Conservation (phyloP, 2,113 vertebrate species). For the Steatornis caripensis region DNA sequence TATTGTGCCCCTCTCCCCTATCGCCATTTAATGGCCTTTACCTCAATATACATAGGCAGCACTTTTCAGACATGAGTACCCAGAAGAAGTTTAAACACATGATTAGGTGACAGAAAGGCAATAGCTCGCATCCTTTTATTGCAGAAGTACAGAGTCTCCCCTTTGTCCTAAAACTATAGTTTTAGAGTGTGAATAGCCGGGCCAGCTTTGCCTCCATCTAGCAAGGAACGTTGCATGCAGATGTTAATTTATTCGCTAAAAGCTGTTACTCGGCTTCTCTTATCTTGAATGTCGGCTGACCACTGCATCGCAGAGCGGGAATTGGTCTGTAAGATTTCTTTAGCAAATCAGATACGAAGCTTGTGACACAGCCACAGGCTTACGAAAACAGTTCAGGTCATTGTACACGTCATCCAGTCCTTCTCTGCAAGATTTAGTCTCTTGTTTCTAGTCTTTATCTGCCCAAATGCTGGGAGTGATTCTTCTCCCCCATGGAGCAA, state of each 20-base stretch:
- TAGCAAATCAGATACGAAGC: fast-evolving
- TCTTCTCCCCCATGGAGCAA: neutral
- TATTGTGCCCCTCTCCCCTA: neutral
- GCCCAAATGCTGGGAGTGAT: neutral
- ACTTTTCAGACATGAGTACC: neutral
- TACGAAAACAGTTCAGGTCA: neutral
- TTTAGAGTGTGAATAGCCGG: neutral
- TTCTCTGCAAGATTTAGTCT: neutral
- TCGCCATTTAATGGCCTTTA: neutral
- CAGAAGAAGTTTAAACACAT: neutral
- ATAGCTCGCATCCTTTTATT: neutral
- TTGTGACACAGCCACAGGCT: fast-evolving
- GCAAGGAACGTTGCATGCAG: neutral
- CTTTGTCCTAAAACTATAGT: fast-evolving
- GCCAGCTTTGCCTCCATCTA: neutral
- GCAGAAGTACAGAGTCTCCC: neutral
- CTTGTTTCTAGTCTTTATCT: neutral
- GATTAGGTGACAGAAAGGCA: neutral
- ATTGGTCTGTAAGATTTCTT: neutral
- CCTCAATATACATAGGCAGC: neutral
- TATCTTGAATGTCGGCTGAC: neutral
- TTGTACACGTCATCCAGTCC: neutral
- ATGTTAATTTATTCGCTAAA: neutral
- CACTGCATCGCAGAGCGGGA: neutral
- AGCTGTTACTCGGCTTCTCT: neutral